Evolutionary conservation across 2,888 invertebrate species (phyloP).

Genomic region (Sarcophaga subvicina): DNA sequence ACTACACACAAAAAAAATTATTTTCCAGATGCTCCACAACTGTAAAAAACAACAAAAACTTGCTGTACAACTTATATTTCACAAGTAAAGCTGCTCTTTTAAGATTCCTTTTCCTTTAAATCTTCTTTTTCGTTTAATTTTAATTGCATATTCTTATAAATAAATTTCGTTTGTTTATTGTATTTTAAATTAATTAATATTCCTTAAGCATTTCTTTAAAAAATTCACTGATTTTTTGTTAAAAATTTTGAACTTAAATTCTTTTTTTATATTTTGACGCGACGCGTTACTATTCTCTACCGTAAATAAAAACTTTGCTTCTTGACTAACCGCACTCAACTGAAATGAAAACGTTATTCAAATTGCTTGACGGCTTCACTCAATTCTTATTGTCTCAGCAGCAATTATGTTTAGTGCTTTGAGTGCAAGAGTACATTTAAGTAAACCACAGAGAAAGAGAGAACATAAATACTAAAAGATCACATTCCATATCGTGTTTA

Average conservation of each 20-base stretch:
- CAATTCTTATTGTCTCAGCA: slow-evolving; percentile 18
- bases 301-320: slow-evolving; percentile 34
- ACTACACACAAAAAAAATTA: neutral
- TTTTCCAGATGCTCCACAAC: slow-evolving; percentile 29
- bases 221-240: slow-evolving; percentile 15
- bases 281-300: neutral
- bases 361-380: slow-evolving; percentile 62
- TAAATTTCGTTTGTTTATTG: neutral
- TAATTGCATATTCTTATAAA: neutral
- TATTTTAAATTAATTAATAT: neutral
- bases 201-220: slow-evolving; percentile 16
- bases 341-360: slow-evolving; percentile 61
- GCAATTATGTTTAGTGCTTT: neutral
- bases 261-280: slow-evolving; percentile 2
- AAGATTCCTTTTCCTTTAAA: no score
- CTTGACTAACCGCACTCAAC: slow-evolving; percentile 65
- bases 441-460: neutral
- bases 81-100: no score
- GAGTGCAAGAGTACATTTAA: slow-evolving; percentile 1
- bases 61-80: slow-evolving; percentile 47
- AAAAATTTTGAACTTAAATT: slow-evolving; percentile 1
- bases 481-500: slow-evolving; percentile 3
- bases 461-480: slow-evolving; percentile 37
- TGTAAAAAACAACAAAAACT: slow-evolving; percentile 53
- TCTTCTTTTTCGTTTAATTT: no score